A percentile compares a stretch with the other conserved stretches of the same genome.
These are phyloP conservation scores for Bombus consobrinus DNA, from an alignment of 1,140 invertebrate genomes.

Conservation along the genomic window DNA sequence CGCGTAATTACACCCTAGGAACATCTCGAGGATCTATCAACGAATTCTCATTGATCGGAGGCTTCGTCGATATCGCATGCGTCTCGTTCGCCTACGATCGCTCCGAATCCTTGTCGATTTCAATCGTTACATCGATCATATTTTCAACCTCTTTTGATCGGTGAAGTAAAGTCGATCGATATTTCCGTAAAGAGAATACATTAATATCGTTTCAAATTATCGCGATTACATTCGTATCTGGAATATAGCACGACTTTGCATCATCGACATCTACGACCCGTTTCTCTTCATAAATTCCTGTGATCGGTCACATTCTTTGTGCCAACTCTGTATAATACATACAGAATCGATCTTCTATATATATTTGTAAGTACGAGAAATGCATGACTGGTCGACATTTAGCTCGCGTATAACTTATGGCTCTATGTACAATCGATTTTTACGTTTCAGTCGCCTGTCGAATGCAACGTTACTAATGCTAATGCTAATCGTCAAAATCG, in stretches of 20 bases:
- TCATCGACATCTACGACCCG: background rate
- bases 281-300: background rate
- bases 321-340: conserved; percentile 64
- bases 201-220: background rate
- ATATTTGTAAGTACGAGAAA: conserved; percentile 49
- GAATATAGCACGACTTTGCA: background rate
- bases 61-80: background rate
- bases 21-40: conserved; percentile 22
- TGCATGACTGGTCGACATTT: conserved; percentile 62
- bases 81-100: conserved; percentile 2
- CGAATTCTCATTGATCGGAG: background rate
- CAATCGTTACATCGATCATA: background rate
- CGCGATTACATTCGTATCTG: background rate
- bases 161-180: too few relatives aligned
- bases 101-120: background rate
- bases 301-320: conserved; percentile 49
- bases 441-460: conserved; percentile 12
- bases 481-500: background rate
- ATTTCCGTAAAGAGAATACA: background rate
- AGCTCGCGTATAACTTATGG: conserved; percentile 41
- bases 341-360: conserved; percentile 50
- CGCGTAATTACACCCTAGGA: conserved; percentile 52
- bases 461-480: background rate
- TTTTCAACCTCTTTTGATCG: background rate
- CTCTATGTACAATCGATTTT: conserved; percentile 61